Conservation (phyloP, 2,113 vertebrate species). For the Gobio gobio region DNA sequence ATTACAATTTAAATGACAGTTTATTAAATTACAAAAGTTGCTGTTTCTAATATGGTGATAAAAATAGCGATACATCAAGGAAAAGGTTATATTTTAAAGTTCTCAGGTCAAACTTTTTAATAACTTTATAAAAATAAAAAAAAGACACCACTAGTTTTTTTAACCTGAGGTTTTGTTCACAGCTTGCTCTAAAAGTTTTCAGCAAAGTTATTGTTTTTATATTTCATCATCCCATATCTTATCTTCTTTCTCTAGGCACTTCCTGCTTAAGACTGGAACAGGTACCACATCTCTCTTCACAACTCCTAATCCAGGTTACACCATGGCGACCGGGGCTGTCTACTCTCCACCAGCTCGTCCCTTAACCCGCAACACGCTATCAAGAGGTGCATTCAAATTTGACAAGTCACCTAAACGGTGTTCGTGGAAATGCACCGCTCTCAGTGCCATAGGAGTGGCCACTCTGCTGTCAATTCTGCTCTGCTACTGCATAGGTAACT, state of each 20-base stretch:
- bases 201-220: slow-evolving; percentile 4
- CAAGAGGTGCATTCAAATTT: slow-evolving; percentile 98
- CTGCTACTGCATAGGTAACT: slow-evolving; percentile 96
- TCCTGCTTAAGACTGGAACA: slow-evolving; percentile 98
- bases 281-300: slow-evolving; percentile 97
- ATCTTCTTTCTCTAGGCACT: slow-evolving; percentile 81
- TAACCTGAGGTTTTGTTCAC: background rate
- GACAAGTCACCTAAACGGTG: slow-evolving; percentile 97
- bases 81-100: background rate
- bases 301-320: slow-evolving; percentile 94
- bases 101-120: background rate
- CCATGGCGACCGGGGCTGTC: slow-evolving; percentile 96
- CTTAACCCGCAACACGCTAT: slow-evolving; percentile 91
- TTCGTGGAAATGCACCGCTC: slow-evolving; percentile 97
- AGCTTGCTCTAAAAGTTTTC: background rate
- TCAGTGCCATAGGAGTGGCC: slow-evolving; percentile 92
- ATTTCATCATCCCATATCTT: background rate
- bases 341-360: slow-evolving; percentile 97
- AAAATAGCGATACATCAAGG: background rate
- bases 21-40: slow-evolving; percentile 1
- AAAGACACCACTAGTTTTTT: background rate
- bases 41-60: background rate
- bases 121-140: background rate
- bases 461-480: slow-evolving; percentile 92
- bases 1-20: background rate